Conservation (phyloP, 2,888 invertebrate species). For the Tetanocera ferruginea region DNA sequence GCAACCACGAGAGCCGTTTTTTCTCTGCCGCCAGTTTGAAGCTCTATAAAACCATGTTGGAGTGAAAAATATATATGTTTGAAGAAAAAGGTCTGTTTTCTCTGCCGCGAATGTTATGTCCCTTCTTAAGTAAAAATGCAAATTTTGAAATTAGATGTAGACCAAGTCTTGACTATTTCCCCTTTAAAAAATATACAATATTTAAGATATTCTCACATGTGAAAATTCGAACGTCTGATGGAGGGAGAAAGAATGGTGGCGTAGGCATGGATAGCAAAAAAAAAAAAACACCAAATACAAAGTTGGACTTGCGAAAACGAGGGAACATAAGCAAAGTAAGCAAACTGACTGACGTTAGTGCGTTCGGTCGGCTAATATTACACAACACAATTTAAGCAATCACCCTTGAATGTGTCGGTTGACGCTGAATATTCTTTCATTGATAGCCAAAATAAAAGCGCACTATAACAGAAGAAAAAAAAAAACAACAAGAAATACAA, state of each 20-base stretch:
- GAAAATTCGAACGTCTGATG: not conserved
- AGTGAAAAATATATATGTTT: too few species aligned
- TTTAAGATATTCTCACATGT: not conserved
- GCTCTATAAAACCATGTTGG: too few species aligned
- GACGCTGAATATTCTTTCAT: constrained; percentile 26
- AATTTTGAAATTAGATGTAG: too few species aligned
- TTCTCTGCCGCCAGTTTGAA: too few species aligned
- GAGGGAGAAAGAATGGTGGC: not conserved
- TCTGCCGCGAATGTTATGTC: too few species aligned
- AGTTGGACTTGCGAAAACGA: not conserved
- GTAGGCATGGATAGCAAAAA: not conserved
- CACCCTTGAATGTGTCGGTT: constrained; percentile 18
- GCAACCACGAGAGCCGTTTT: too few species aligned
- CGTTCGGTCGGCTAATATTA: constrained; percentile 42
- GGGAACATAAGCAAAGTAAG: not conserved
- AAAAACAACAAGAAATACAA: not conserved
- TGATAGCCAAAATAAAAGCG: constrained; percentile 31
- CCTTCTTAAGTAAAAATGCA: too few species aligned
- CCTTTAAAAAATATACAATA: too few species aligned
- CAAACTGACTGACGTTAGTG: not conserved
- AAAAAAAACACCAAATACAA: not conserved
- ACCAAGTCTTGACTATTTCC: too few species aligned
- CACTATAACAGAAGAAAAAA: constrained; percentile 35
- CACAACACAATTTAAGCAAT: constrained; percentile 50
- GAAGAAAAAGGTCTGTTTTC: too few species aligned